Evolutionary conservation across 2,888 invertebrate species (phyloP).

Genomic region (Parnassius smintheus): DNA sequence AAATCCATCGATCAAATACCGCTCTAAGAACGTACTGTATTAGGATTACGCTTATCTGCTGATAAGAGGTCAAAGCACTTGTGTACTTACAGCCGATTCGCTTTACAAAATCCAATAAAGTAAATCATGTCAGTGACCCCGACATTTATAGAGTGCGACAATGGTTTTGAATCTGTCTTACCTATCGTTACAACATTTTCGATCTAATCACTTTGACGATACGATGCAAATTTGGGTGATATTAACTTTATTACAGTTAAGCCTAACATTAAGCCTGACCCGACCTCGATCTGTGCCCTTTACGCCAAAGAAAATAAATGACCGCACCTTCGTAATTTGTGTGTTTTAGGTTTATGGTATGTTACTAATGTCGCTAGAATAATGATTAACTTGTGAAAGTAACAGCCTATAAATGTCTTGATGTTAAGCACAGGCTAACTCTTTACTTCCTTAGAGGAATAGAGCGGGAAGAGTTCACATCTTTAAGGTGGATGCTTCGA

Average conservation of each 20-base stretch:
- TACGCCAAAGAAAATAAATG: conserved; percentile 46
- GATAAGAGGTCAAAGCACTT: conserved; percentile 24
- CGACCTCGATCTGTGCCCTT: conserved; percentile 57
- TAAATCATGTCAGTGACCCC: conserved; percentile 57
- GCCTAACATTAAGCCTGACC: conserved; percentile 45
- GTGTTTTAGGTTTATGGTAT: conserved; percentile 38
- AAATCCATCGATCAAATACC: neutral
- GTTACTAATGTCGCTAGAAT: too few relatives aligned
- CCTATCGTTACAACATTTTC: conserved; percentile 33
- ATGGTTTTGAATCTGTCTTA: conserved; percentile 42
- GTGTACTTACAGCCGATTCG: conserved; percentile 10
- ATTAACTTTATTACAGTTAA: conserved; percentile 30
- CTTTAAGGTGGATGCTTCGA: too few relatives aligned
- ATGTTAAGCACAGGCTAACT: too few relatives aligned
- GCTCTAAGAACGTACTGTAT: neutral
- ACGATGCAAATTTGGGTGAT: conserved; percentile 21
- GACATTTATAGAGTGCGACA: conserved; percentile 51
- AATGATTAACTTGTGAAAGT: too few relatives aligned
- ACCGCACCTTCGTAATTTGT: conserved; percentile 43
- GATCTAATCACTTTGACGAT: conserved; percentile 8
- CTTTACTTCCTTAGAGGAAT: neutral
- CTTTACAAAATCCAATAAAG: conserved; percentile 42
- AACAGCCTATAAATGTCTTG: too few relatives aligned
- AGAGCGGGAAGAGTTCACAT: neutral
- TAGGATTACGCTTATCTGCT: conserved; percentile 6